Conservation (phyloP, 2,888 invertebrate species). For the Tromatobia lineatoria region DNA sequence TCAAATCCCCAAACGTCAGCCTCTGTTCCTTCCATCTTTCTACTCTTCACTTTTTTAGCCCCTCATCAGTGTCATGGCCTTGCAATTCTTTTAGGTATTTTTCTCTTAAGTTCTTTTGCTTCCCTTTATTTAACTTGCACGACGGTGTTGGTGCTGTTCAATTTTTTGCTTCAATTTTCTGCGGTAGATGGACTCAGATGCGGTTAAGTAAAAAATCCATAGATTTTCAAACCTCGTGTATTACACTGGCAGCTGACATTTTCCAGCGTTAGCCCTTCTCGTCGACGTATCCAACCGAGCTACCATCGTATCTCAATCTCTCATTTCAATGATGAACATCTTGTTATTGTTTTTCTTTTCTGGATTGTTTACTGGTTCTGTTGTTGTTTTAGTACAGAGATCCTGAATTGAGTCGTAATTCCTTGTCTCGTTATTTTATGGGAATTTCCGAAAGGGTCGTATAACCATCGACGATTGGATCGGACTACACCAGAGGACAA, state of each 20-base stretch:
- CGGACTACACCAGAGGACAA: conserved; percentile 62
- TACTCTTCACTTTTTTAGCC: conserved; percentile 38
- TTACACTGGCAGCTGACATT: conserved; percentile 37
- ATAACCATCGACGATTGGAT: conserved; percentile 66
- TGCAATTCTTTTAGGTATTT: conserved; percentile 30
- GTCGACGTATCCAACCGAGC: conserved; percentile 40
- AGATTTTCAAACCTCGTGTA: conserved; percentile 41
- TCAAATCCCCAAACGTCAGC: conserved; percentile 83
- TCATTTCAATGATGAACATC: conserved; percentile 47
- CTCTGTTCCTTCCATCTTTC: conserved; percentile 32
- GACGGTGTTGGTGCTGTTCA: conserved; percentile 23
- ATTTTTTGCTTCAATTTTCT: conserved; percentile 54
- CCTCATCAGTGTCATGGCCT: conserved; percentile 43
- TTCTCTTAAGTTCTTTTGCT: conserved; percentile 27
- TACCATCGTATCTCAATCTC: conserved; percentile 35
- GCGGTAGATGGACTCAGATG: not conserved
- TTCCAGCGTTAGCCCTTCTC: conserved; percentile 16
- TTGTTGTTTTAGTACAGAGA: conserved; percentile 25
- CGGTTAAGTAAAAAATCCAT: conserved; percentile 20
- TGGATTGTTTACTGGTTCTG: not conserved
- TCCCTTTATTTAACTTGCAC: conserved; percentile 22
- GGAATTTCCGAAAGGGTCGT: conserved; percentile 65
- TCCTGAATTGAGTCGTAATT: conserved; percentile 47
- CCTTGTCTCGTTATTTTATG: conserved; percentile 64
- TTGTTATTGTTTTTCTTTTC: conserved; percentile 28